These are phyloP conservation scores for Melieria omissa DNA, from an alignment of 2,888 invertebrate species.

Conservation along the genomic window DNA sequence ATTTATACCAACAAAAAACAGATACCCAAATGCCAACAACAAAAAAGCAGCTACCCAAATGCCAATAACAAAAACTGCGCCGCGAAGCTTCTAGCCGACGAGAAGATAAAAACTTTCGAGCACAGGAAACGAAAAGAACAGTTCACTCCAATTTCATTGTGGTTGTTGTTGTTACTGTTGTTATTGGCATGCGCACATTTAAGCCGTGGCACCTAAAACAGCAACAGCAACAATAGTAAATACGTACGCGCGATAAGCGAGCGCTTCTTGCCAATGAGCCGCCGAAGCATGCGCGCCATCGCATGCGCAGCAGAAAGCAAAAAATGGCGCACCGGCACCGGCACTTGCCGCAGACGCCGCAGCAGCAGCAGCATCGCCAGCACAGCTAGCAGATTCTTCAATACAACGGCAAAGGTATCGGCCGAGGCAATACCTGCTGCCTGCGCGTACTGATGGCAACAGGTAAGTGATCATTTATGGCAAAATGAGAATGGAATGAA, in stretches of 20 bases:
- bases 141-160: constrained; percentile 8
- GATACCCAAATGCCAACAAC: too few relatives aligned
- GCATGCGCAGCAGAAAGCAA: too few relatives aligned
- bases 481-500: constrained; percentile 11
- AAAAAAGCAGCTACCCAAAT: too few relatives aligned
- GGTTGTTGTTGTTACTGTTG: constrained; percentile 7
- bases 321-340: too few relatives aligned
- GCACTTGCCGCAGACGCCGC: constrained; percentile 6
- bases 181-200: constrained; percentile 56
- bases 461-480: not conserved
- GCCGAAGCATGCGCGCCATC: too few relatives aligned
- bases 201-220: constrained; percentile 3
- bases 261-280: too few relatives aligned
- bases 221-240: constrained; percentile 17
- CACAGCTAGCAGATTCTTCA: constrained; percentile 6
- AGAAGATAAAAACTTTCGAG: not conserved
- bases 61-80: too few relatives aligned
- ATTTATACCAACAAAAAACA: too few relatives aligned
- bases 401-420: too few relatives aligned
- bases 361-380: not conserved
- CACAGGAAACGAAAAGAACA: not conserved
- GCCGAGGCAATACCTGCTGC: not conserved
- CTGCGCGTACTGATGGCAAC: constrained; percentile 29
- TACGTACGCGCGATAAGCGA: not conserved
- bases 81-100: not conserved